Conservation (phyloP, 2,797 vertebrate species). For the Microchirus variegatus region DNA sequence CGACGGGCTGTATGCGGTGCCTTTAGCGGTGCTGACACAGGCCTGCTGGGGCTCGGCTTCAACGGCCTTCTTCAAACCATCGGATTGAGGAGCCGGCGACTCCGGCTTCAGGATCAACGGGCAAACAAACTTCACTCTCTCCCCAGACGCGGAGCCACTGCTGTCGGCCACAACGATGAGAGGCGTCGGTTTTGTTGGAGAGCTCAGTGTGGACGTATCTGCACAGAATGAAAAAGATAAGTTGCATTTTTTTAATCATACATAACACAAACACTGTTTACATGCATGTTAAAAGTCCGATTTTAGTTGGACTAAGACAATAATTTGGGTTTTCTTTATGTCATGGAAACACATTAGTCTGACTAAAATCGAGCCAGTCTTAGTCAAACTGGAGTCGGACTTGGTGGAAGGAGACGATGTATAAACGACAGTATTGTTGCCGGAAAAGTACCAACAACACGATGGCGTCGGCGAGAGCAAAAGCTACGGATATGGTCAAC, state of each 20-base stretch:
- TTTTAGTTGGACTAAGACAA: too few relatives aligned
- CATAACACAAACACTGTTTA: too few relatives aligned
- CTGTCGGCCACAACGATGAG: slow-evolving; percentile 42
- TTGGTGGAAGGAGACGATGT: too few relatives aligned
- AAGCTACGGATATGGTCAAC: too few relatives aligned
- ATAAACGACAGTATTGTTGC: too few relatives aligned
- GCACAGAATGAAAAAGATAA: slow-evolving; percentile 28
- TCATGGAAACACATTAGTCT: too few relatives aligned
- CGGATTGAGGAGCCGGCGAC: slow-evolving; percentile 9
- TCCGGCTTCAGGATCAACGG: slow-evolving; percentile 53
- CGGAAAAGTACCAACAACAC: too few relatives aligned
- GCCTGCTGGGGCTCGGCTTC: slow-evolving; percentile 59
- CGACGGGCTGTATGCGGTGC: slow-evolving; percentile 57
- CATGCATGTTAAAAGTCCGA: too few relatives aligned
- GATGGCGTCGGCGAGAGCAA: too few relatives aligned
- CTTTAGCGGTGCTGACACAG: slow-evolving; percentile 55
- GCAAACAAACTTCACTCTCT: slow-evolving; percentile 59
- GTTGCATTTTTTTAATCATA: neutral
- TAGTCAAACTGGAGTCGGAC: too few relatives aligned
- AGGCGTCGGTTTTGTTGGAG: slow-evolving; percentile 33
- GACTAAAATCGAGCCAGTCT: too few relatives aligned
- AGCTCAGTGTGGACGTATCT: slow-evolving; percentile 10
- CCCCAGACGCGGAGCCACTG: neutral
- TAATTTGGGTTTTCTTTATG: too few relatives aligned
- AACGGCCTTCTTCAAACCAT: slow-evolving; percentile 20